These are phyloP conservation scores for Oplegnathus fasciatus DNA, from an alignment of 2,113 vertebrate genomes.

Conservation along the genomic window DNA sequence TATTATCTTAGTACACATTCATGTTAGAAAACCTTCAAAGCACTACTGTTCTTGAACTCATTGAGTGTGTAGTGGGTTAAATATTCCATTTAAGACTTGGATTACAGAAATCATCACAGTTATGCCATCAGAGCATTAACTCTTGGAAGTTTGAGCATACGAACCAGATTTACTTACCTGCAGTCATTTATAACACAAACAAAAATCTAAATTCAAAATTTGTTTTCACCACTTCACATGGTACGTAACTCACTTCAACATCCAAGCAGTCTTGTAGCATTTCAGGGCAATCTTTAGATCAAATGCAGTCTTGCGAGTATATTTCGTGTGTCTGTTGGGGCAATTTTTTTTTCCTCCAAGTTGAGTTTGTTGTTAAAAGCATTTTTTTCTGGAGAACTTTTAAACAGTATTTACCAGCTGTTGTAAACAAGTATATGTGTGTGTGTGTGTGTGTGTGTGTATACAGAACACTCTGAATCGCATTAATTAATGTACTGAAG, in stretches of 20 bases:
- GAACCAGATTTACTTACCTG: not conserved
- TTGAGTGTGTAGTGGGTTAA: not conserved
- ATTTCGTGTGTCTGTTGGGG: not conserved
- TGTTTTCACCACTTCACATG: not conserved
- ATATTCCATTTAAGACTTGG: not conserved
- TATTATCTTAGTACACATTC: not conserved
- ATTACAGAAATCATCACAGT: not conserved
- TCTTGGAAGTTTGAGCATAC: not conserved
- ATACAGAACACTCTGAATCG: slow-evolving; percentile 74
- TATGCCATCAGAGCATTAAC: not conserved
- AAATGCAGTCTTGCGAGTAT: slow-evolving; percentile 26
- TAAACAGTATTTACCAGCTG: slow-evolving; percentile 81
- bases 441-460: slow-evolving; percentile 46
- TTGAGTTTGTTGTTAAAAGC: slow-evolving; percentile 31
- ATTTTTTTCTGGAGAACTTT: slow-evolving; percentile 63
- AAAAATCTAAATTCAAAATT: not conserved
- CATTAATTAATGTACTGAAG: slow-evolving; percentile 78
- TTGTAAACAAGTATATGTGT: slow-evolving; percentile 69
- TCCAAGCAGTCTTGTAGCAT: slow-evolving; percentile 14
- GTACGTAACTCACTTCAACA: not conserved
- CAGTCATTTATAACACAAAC: not conserved
- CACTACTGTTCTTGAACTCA: not conserved
- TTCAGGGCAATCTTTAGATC: slow-evolving; percentile 26
- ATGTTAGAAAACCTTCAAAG: not conserved
- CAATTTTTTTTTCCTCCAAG: slow-evolving; percentile 27